Evolutionary conservation across 2,797 vertebrate species (phyloP).

Genomic region (Crypturellus tataupa): DNA sequence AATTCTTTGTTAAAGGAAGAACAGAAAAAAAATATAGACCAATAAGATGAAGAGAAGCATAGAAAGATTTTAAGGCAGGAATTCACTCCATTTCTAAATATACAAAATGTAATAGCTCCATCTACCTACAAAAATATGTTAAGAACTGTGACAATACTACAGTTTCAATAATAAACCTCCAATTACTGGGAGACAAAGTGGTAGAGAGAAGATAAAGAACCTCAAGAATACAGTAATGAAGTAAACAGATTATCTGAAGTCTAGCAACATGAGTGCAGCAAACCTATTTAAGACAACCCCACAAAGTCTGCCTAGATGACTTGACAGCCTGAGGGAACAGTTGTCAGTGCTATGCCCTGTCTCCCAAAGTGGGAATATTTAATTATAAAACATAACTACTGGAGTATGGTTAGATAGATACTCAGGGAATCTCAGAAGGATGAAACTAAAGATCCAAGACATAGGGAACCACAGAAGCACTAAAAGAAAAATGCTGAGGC

Average conservation of each 20-base stretch:
- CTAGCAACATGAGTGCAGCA: accelerated
- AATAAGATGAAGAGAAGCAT: background rate
- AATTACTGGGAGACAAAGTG: accelerated
- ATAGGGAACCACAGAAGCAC: background rate
- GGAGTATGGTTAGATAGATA: accelerated
- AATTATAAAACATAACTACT: background rate
- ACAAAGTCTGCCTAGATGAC: background rate
- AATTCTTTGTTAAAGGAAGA: background rate
- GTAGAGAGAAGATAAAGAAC: background rate
- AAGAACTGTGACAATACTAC: background rate
- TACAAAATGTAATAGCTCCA: background rate
- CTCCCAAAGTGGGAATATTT: accelerated
- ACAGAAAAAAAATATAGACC: background rate
- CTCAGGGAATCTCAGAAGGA: background rate
- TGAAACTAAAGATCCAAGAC: background rate
- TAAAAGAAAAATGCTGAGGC: background rate
- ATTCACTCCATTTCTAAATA: background rate
- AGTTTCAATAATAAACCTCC: background rate
- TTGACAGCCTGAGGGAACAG: background rate
- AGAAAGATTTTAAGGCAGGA: background rate
- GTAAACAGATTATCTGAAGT: background rate
- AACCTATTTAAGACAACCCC: background rate
- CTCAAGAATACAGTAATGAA: background rate
- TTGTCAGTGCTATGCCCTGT: accelerated
- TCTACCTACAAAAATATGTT: background rate